Conservation (phyloP, 30 jellyfish, hydroid and myxozoan genomes). For the Sanderia malayensis region DNA sequence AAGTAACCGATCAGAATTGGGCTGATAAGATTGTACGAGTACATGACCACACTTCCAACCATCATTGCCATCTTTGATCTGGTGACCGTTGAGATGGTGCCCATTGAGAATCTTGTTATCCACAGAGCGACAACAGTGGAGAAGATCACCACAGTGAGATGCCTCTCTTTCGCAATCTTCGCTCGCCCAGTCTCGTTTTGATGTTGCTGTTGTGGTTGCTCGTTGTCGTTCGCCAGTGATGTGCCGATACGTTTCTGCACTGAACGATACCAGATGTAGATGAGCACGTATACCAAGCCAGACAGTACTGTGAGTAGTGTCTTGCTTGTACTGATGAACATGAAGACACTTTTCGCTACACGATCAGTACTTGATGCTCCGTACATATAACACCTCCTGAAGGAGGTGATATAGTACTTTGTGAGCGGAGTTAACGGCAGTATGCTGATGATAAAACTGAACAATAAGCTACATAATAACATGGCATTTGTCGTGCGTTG, state of each 20-base stretch:
- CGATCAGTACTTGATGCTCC: neutral
- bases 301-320: neutral
- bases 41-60: neutral
- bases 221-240: neutral
- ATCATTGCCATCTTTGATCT: neutral
- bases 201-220: too few species aligned
- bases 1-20: slow-evolving; percentile 8
- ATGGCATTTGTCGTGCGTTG: neutral
- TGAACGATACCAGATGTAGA: neutral
- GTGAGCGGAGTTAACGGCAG: neutral
- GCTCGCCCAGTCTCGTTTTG: too few species aligned
- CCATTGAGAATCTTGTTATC: neutral
- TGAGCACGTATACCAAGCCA: neutral
- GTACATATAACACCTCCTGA: neutral
- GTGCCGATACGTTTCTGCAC: neutral
- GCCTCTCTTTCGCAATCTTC: neutral
- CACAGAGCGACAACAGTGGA: neutral
- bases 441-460: neutral
- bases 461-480: neutral
- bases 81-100: neutral
- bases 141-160: slow-evolving; percentile 1
- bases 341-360: neutral
- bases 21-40: slow-evolving; percentile 2
- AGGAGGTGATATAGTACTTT: neutral
- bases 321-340: neutral